Evolutionary conservation across 1,140 invertebrate genomes (phyloP), one percentile per base, ranked within the genome.

Genomic region (Heliconius himera): DNA sequence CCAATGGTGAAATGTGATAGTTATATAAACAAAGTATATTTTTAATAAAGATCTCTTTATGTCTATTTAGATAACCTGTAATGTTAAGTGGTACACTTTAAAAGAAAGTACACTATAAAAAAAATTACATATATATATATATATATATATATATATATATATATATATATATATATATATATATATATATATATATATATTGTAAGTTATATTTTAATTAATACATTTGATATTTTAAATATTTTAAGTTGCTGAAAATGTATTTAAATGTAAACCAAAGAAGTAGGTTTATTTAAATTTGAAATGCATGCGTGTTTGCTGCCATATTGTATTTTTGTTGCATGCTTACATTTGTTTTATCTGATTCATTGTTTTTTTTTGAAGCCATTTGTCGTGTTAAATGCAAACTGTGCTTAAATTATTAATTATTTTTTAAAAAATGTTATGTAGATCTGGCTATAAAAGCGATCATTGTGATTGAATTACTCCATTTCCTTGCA

Each of bases 1-100:
- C 60, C 60, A 66, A 66, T 29, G 13, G 4, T 29, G 26, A 26
- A 66, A 66, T 66, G 60, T 66, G 60, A 66, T 66, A 26, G 26
- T 66, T 29, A 66, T 29, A 66, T 66, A 66, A 66, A 66, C 11
- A 6, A 16, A 46, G 13, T 26, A 66, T 60, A 60, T 60, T 60
- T 60, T 60, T 60, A 22, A 60, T 60, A 22, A 9, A 60, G 54
- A 60, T 60, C 54, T 22, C 54, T 60, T n/a, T 60, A 60, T 60
- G 54, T 22, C 41, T 60, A 20, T 22, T 60, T 60, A 60, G 9
- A 3, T 60, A 11, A 9, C 41, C 13, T 46, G 3, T 22, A 60
- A 60, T 22, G n/a, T n/a, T n/a, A 56, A n/a, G n/a, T 56, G 8
- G 3, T n/a, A n/a, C 54, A n/a, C 8, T 60, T 60, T n/a, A 26